Percentiles rank a stretch among this genome's conserved stretches.
Conservation (phyloP, 2,888 invertebrate genomes). For the Dicyrtoma fusca region DNA sequence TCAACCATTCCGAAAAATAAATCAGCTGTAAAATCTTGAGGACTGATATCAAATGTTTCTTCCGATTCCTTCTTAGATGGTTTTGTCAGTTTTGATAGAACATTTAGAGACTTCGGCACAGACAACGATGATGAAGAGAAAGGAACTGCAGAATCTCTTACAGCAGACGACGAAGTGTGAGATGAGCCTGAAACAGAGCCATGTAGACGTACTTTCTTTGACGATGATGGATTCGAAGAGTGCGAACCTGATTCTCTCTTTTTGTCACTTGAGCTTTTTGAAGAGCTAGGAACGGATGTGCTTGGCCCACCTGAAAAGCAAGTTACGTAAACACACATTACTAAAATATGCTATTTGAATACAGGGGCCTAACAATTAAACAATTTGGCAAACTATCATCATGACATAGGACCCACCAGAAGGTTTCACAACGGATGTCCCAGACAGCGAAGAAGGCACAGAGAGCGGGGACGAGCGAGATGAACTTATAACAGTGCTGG, state of each 20-base stretch:
- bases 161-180: neutral
- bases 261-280: conserved; percentile 27
- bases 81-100: conserved; percentile 17
- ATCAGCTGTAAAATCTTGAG: conserved; percentile 42
- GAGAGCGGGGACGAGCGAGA: conserved; percentile 19
- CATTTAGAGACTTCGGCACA: conserved; percentile 5
- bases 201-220: conserved; percentile 5
- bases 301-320: neutral
- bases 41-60: conserved; percentile 34
- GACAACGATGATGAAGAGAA: neutral
- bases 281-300: conserved; percentile 1
- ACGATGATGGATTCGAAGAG: conserved; percentile 3
- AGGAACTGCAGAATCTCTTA: conserved; percentile 10
- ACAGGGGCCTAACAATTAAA: too few species aligned
- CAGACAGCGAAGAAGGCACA: conserved; percentile 22
- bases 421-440: neutral
- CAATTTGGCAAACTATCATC: neutral
- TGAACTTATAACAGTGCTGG: conserved; percentile 22
- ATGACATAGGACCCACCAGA: neutral
- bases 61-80: conserved; percentile 37
- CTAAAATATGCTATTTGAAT: too few species aligned
- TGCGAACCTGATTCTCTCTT: conserved; percentile 28
- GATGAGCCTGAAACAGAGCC: neutral
- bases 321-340: too few species aligned
- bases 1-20: conserved; percentile 45